Conservation (phyloP, 2,113 vertebrate species). For the Tautogolabrus adspersus region DNA sequence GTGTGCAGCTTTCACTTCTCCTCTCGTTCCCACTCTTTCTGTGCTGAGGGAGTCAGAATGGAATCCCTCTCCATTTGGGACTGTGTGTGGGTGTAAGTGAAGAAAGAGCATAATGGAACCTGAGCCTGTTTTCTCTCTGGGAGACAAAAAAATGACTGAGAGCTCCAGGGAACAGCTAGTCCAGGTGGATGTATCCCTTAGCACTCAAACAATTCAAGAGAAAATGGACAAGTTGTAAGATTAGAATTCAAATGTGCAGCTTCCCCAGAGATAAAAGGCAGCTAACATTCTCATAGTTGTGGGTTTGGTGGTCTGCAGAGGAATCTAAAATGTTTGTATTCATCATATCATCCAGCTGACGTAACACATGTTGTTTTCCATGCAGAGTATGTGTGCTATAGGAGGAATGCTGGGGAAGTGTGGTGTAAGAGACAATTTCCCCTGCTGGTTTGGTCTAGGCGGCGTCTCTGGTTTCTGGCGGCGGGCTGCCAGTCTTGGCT, state of each 20-base stretch:
- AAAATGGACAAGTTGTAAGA: conserved; percentile 8
- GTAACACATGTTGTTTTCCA: conserved; percentile 33
- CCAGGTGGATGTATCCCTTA: conserved; percentile 45
- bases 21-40: conserved; percentile 27
- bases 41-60: conserved; percentile 39
- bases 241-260: neutral
- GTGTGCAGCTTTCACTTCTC: conserved; percentile 26
- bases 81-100: conserved; percentile 50
- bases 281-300: conserved; percentile 29
- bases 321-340: conserved; percentile 54
- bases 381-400: conserved; percentile 24
- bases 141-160: conserved; percentile 15
- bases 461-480: conserved; percentile 64
- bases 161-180: conserved; percentile 11
- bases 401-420: conserved; percentile 49
- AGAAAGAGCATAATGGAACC: conserved; percentile 31
- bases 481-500: conserved; percentile 61
- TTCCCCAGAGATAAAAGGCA: conserved; percentile 18
- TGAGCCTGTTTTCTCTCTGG: conserved; percentile 13
- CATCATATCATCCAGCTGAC: conserved; percentile 45
- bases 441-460: conserved; percentile 43
- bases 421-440: conserved; percentile 46
- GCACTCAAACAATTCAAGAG: neutral
- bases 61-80: conserved; percentile 49
- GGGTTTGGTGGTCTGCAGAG: conserved; percentile 31